Evolutionary conservation across 1,140 invertebrate species (phyloP).

Genomic region (Drosophila bifasciata): DNA sequence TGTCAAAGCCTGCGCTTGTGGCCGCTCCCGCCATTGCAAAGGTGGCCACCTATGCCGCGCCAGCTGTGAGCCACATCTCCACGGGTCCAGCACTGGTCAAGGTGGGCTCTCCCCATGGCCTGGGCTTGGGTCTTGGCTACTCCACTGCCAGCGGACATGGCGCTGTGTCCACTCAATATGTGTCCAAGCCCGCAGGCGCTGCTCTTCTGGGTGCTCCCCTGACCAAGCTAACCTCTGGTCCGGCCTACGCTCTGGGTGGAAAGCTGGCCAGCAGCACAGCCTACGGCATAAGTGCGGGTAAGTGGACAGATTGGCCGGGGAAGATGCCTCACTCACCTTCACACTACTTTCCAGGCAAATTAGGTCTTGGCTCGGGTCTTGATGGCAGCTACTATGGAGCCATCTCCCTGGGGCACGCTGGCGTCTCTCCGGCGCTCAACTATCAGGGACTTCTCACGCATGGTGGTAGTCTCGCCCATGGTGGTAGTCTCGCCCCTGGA

Average conservation of each 20-base stretch:
- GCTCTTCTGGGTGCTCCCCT: conserved; percentile 19
- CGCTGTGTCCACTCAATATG: conserved; percentile 15
- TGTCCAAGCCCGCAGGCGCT: conserved; percentile 20
- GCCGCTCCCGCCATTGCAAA: conserved; percentile 50
- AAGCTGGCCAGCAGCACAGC: conserved; percentile 51
- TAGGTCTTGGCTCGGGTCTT: conserved; percentile 39
- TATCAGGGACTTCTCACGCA: conserved; percentile 65
- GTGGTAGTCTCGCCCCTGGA: too few relatives aligned
- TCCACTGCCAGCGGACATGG: conserved; percentile 34
- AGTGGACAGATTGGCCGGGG: neutral
- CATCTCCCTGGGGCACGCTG: conserved; percentile 64
- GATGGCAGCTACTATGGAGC: conserved; percentile 69
- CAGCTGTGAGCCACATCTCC: conserved; percentile 40
- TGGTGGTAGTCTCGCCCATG: conserved; percentile 21
- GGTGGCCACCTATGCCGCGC: conserved; percentile 42
- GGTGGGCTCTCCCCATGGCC: conserved; percentile 31
- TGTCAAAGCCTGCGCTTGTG: conserved; percentile 60
- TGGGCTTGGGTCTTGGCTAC: conserved; percentile 18
- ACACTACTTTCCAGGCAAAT: conserved; percentile 29
- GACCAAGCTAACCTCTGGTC: conserved; percentile 49
- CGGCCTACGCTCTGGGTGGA: conserved; percentile 36
- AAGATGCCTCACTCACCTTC: neutral
- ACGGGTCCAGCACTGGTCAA: conserved; percentile 49
- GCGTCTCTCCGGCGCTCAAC: conserved; percentile 61
- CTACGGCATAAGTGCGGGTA: conserved; percentile 56